phyloP scores from a whole-genome alignment of 2,888 invertebrate species.

The Ramazzottius varieornatus region DNA sequence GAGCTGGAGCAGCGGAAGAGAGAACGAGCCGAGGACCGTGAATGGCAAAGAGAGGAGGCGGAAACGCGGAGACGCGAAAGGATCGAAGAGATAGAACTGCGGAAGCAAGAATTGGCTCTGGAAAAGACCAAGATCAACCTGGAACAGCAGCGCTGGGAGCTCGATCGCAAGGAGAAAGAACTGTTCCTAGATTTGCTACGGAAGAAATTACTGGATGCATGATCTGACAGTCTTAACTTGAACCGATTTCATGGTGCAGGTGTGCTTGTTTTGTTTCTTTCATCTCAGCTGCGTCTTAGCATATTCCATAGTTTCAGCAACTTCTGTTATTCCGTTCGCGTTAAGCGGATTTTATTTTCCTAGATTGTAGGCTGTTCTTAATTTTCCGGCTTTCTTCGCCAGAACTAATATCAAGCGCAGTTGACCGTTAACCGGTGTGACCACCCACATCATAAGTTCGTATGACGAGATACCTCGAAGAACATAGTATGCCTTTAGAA shows the following conservation, averaged over 20 bases:
- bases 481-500: too few relatives aligned
- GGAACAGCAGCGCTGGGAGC: not conserved
- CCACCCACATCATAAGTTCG: too few relatives aligned
- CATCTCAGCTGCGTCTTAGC: too few relatives aligned
- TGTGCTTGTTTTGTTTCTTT: not conserved
- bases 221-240: not conserved
- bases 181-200: not conserved
- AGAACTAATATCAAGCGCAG: too few relatives aligned
- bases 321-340: too few relatives aligned
- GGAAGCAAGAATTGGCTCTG: not conserved
- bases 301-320: too few relatives aligned
- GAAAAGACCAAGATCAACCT: not conserved
- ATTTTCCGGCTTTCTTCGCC: not conserved
- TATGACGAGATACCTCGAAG: too few relatives aligned
- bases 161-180: not conserved
- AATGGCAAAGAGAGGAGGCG: not conserved
- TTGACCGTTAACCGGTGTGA: too few relatives aligned
- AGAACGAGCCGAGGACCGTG: not conserved
- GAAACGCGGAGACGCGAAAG: not conserved
- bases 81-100: not conserved
- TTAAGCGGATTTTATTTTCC: not conserved
- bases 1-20: not conserved
- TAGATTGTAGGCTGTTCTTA: not conserved
- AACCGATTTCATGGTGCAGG: not conserved
- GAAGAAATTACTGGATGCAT: not conserved